phyloP scores from a whole-genome alignment of 2,888 invertebrate genomes.

The Cinara cedri region DNA sequence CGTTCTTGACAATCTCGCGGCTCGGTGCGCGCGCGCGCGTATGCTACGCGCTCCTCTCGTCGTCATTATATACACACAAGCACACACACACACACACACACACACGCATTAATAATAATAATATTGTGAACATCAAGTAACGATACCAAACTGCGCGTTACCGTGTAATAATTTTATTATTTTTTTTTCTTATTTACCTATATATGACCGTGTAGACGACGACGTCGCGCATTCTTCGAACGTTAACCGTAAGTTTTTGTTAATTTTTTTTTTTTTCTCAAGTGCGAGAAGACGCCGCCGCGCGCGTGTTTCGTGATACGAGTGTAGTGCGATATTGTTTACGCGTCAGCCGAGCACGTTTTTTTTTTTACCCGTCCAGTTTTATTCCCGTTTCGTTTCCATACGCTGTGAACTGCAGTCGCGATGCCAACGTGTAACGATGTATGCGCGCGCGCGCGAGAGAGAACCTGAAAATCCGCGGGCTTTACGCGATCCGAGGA shows the following conservation, averaged over 20 bases:
- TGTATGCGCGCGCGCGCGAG: too few species aligned
- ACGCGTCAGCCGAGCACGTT: conserved; percentile 40
- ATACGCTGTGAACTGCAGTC: too few species aligned
- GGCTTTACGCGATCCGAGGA: too few species aligned
- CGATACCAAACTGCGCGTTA: neutral
- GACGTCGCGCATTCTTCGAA: neutral
- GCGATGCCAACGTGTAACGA: too few species aligned
- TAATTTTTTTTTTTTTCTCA: neutral
- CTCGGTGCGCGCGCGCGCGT: neutral
- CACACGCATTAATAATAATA: conserved; percentile 14
- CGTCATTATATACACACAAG: neutral
- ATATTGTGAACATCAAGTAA: neutral
- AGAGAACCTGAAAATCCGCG: too few species aligned
- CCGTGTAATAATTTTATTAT: neutral
- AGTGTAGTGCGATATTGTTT: neutral
- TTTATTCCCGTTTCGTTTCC: too few species aligned
- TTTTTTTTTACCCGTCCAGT: neutral
- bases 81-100: neutral
- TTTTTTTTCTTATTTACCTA: too few species aligned
- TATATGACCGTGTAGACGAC: neutral
- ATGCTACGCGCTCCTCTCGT: too few species aligned
- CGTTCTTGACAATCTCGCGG: conserved; percentile 52
- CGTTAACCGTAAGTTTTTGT: neutral
- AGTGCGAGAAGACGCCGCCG: neutral
- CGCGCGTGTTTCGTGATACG: neutral